Evolutionary conservation across 1,140 invertebrate species (phyloP), one percentile per base, ranked within the genome.

Genomic region (Pseudomyrmex sp.): DNA sequence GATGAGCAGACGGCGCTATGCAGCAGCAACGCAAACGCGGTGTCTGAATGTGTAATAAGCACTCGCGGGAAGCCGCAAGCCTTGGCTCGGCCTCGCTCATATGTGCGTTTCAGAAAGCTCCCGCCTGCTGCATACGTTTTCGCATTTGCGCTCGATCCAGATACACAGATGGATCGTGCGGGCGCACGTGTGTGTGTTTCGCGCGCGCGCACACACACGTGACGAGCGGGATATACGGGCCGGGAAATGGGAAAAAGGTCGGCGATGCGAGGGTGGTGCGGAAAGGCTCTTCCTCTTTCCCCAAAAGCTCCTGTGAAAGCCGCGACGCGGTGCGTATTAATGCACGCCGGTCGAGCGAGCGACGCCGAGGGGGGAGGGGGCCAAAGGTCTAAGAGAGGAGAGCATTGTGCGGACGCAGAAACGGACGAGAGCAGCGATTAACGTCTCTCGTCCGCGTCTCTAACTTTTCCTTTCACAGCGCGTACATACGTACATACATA

Each of bases 1-100:
- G 74, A 76, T 20, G 54, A 48, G 44, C 65, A 48, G 76, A 68
- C 62, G 68, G 13, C 62, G n/a, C 35, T 35, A 35, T 35, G 35
- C 50, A 54, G 73, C 12, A 15, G 46, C 35, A n/a, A 63, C 44
- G 76, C 54, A 70, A 59, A 72, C 26, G 66, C 54, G 46, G 12
- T 13, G 20, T 59, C 54, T 72, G 66, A 70, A 80, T 80, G 68
- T 72, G 76, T 80, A 80, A 80, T 80, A 80, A 80, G 76, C 66
- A 80, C 66, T 80, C 76, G 54, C 66, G 56, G 66, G 15, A 15
- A 70, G 20, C 54, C 66, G 54, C 76, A 58, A 80, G 74, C 61
- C 63, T 54, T n/a, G 74, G 26, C n/a, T 44, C 65, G 10, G 50
- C 13, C 12, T 20, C 35, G 63, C 52, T 18, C 76, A 18, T 58